Evolutionary conservation across 2,797 vertebrate species (phyloP), one percentile per base, ranked within the genome.

Genomic region (Oreonectes daqikongensis): DNA sequence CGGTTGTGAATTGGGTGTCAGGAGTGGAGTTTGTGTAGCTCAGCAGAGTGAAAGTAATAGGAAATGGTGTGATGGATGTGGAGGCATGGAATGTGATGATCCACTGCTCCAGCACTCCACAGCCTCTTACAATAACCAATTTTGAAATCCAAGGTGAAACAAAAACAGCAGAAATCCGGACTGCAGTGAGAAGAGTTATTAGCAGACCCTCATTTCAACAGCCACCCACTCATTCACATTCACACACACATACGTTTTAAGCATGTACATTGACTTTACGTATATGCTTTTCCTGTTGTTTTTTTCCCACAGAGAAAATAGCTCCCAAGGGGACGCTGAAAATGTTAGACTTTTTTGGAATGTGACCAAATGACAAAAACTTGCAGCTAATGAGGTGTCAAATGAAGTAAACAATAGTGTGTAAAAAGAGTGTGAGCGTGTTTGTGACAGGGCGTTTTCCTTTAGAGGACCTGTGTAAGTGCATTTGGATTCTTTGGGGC

Each of bases 351-450:
- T 79, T 77, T 81, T 65, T 60, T 86, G 89, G 89, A 91, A 89
- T 88, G 85, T 77, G 79, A 87, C 88, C 90, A 90, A 84, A 90
- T 88, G 89, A 90, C 82, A 82, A 71, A 84, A 79, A 63, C 44
- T 10, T 28, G 77, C 83, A 20, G 73, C 86, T 90, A 93, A 93
- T 91, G 87, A 93, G 87, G 92, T 93, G 92, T 92, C 88, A 92
- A 89, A 83, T 65, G 87, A 93, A 92, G 91, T 89, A 91, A 92
- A 93, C 91, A 91, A 89, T 86, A 78, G 84, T 42, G 79, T 79
- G 85, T 87, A 84, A 82, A n/a, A 73, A 63, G 48, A 83, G 3
- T 83, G 78, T 85, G 86, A 89, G 84, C 89, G 85, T 87, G 78
- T 81, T 83, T 61, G 82, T 80, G 84, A 69, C 82, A 35, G 72